A percentile compares a stretch with the other conserved stretches of the same genome.
Conservation (phyloP, 1,140 invertebrate species). For the Drosophila biarmipes region DNA sequence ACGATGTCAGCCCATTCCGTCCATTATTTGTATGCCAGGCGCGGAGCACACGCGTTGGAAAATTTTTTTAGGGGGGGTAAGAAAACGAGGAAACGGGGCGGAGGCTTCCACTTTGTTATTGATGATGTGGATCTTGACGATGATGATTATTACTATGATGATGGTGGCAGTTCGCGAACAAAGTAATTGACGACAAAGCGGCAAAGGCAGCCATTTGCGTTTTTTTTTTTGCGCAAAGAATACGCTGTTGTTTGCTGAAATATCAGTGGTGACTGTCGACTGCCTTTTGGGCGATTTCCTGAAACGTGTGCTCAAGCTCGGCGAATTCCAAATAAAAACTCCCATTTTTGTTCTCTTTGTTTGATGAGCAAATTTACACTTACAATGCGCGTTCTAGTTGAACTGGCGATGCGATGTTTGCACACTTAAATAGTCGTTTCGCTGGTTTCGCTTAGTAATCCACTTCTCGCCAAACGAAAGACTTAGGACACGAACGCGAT, state of each 20-base stretch:
- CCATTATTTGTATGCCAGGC: conserved; percentile 71
- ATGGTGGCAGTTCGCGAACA: conserved; percentile 54
- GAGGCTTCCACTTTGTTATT: conserved; percentile 44
- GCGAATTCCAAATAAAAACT: conserved; percentile 58
- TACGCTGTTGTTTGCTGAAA: conserved; percentile 50
- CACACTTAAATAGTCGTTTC: conserved; percentile 20
- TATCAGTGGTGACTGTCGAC: conserved; percentile 1
- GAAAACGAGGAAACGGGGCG: conserved; percentile 33
- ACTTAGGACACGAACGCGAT: conserved; percentile 72
- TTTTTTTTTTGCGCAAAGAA: conserved; percentile 45
- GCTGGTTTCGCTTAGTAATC: conserved; percentile 36
- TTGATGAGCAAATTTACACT: conserved; percentile 75
- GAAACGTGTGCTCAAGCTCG: conserved; percentile 43
- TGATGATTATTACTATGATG: conserved; percentile 13
- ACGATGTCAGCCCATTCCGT: conserved; percentile 5
- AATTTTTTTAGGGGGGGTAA: conserved; percentile 41
- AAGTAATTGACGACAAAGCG: conserved; percentile 56
- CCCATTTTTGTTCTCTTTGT: conserved; percentile 36
- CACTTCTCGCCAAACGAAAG: conserved; percentile 69
- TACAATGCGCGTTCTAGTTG: conserved; percentile 65
- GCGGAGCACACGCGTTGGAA: conserved; percentile 51
- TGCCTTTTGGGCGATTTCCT: conserved; percentile 55
- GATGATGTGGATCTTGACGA: conserved; percentile 55
- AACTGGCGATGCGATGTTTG: conserved; percentile 12
- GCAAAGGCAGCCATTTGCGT: conserved; percentile 63